A percentile compares a stretch with the other conserved stretches of the same genome.
phyloP scores from a whole-genome alignment of 2,888 invertebrate species.

The Dasysyrphus tricinctus region DNA sequence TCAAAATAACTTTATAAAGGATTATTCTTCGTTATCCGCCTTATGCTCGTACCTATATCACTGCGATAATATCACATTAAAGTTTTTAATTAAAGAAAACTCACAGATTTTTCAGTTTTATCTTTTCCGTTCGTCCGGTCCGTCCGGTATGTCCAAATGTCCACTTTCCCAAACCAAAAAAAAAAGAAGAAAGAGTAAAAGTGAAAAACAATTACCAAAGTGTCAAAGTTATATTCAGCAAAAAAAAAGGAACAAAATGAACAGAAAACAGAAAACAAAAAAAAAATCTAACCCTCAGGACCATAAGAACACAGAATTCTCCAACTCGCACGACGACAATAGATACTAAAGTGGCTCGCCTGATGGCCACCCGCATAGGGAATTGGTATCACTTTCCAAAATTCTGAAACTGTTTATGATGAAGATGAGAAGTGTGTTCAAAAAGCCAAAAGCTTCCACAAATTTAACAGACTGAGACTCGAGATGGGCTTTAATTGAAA shows the following conservation, averaged over 20 bases:
- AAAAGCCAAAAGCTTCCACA: slow-evolving; percentile 42
- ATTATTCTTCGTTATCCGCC: neutral
- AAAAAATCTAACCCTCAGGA: slow-evolving; percentile 20
- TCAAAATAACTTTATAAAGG: slow-evolving; percentile 41
- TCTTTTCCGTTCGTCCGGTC: slow-evolving; percentile 23
- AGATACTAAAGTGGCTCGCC: slow-evolving; percentile 42
- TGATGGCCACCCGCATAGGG: slow-evolving; percentile 10
- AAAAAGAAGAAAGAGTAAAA: slow-evolving; percentile 10
- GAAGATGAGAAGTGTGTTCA: slow-evolving; percentile 46
- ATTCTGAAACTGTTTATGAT: slow-evolving; percentile 58
- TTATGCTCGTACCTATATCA: neutral
- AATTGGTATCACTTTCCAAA: slow-evolving; percentile 40
- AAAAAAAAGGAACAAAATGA: slow-evolving; percentile 15
- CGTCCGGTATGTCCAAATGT: slow-evolving; percentile 9
- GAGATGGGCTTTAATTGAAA: slow-evolving; percentile 66
- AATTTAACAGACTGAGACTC: slow-evolving; percentile 50
- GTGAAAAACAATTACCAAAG: slow-evolving; percentile 66
- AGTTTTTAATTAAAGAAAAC: slow-evolving; percentile 72
- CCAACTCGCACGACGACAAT: neutral
- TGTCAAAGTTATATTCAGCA: slow-evolving; percentile 62
- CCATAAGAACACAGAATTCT: neutral
- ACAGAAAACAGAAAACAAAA: too few species aligned
- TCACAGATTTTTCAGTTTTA: slow-evolving; percentile 51
- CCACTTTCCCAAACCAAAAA: neutral
- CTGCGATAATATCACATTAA: slow-evolving; percentile 49